Evolutionary conservation across 2,113 vertebrate species (phyloP).

Genomic region (Anoura caudifer): DNA sequence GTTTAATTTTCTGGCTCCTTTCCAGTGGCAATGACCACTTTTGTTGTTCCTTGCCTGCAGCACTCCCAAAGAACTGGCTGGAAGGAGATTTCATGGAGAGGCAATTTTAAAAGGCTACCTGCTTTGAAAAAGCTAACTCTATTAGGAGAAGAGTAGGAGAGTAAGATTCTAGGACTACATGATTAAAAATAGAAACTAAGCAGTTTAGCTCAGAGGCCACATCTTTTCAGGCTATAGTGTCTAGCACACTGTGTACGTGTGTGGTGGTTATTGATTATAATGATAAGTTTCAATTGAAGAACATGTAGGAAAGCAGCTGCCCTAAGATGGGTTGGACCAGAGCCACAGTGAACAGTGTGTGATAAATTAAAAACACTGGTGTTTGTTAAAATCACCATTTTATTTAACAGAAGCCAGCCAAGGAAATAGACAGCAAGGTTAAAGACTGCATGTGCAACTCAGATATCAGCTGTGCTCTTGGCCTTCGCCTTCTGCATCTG

Average conservation of each 20-base stretch:
- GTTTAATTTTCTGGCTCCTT: slow-evolving; percentile 37
- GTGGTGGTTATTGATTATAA: slow-evolving; percentile 30
- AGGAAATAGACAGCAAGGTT: not conserved
- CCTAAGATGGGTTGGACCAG: slow-evolving; percentile 41
- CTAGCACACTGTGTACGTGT: not conserved
- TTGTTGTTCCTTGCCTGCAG: not conserved
- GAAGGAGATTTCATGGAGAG: not conserved
- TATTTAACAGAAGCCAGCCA: slow-evolving; percentile 15
- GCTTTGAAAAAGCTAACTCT: not conserved
- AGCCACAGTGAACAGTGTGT: slow-evolving; percentile 3
- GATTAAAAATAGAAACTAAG: slow-evolving; percentile 17
- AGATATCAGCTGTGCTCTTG: not conserved
- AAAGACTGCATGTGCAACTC: not conserved
- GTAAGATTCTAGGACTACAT: not conserved
- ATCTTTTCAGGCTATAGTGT: not conserved
- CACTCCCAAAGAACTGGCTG: not conserved
- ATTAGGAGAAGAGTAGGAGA: not conserved
- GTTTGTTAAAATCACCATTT: slow-evolving; percentile 16
- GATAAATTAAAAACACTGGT: slow-evolving; percentile 65
- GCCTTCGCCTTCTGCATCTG: not conserved
- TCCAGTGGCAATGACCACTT: not conserved
- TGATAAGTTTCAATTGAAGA: slow-evolving; percentile 3
- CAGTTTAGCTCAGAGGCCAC: not conserved
- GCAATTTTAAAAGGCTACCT: not conserved
- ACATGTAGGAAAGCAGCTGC: slow-evolving; percentile 33